Base-by-base conservation (phyloP, 2,888 invertebrate species). In the Ephialtes manifestator region DNA sequence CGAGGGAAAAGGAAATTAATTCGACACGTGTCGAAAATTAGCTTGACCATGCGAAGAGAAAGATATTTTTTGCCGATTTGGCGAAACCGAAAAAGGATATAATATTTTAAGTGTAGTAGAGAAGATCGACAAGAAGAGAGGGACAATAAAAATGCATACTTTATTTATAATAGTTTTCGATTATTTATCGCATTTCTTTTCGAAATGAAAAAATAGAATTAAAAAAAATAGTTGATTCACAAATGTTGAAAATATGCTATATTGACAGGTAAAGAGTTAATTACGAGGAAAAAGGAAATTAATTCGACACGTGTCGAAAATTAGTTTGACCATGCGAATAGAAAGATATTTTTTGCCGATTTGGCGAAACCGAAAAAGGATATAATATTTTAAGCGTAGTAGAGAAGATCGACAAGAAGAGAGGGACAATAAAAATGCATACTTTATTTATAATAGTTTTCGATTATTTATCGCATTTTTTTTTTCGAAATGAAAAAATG, bases 91-190 rank as follows among this genome's bases (percentile, higher is more conserved):
- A n/a, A 53, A 13, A 51, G n/a, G 18, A 18, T 43, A 35, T 70
- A 11, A 28, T 13, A 8, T n/a, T 20, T n/a, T 24, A 48, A 48
- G n/a, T n/a, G 46, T 48, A 31, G 7, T 13, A 13, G 20, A 55
- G n/a, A 79, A 58, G 53, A 72, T 58, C 58, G 55, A 68, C 51
- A 74, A 43, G 48, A 48, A 43, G 51, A 60, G 51, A 67, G 83
- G 74, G 78, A 48, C 68, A 39, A 10, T 2, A 2, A 39, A 39
- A 39, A 39, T 39, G 1, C 39, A 39, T 4, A 39, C 39, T 48
- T 15, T 48, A 11, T 4, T 48, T 48, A 1, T 10, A 11, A n/a
- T 48, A 3, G 1, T n/a, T n/a, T 48, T 48, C 48, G 3, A 15
- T 0, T n/a, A 48, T 48, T 15, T 48, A 48, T 10, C 39, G 10